These are phyloP conservation scores for Automeris io DNA, from an alignment of 2,888 invertebrate genomes.

Conservation along the genomic window DNA sequence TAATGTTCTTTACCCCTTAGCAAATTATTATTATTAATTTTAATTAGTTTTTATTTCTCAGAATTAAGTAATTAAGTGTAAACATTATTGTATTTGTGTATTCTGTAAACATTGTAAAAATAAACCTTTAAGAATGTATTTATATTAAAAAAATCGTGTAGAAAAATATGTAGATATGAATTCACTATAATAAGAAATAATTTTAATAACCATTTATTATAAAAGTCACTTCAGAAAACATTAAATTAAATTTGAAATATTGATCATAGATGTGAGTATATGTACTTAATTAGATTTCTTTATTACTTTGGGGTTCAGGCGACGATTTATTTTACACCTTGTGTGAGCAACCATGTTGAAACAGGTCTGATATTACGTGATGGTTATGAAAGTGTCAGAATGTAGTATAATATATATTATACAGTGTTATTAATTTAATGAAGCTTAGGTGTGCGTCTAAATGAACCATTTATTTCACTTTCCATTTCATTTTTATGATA, in stretches of 20 bases:
- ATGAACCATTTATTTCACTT: conserved; percentile 8
- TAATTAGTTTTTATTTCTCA: too few species aligned
- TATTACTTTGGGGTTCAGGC: conserved; percentile 2
- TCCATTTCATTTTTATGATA: conserved; percentile 7
- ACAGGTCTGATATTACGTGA: conserved; percentile 25
- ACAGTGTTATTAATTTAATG: conserved; percentile 29
- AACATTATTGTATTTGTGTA: too few species aligned
- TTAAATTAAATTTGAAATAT: neutral
- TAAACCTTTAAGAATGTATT: too few species aligned
- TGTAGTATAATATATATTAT: conserved; percentile 30
- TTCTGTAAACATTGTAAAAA: too few species aligned
- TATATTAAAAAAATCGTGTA: too few species aligned
- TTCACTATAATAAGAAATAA: too few species aligned
- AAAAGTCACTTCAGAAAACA: neutral
- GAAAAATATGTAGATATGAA: too few species aligned
- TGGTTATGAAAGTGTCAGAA: conserved; percentile 34
- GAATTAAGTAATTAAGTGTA: too few species aligned
- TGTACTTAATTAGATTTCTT: conserved; percentile 1
- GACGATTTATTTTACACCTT: conserved; percentile 7
- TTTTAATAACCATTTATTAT: too few species aligned
- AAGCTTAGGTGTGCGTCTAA: conserved; percentile 6
- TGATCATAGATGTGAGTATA: neutral
- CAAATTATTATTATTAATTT: too few species aligned
- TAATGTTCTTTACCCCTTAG: too few species aligned
- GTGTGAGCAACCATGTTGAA: conserved; percentile 23